Percentiles rank a stretch among this genome's conserved stretches.
phyloP scores from a whole-genome alignment of 2,113 vertebrate species.

The Mormoops blainvillei region DNA sequence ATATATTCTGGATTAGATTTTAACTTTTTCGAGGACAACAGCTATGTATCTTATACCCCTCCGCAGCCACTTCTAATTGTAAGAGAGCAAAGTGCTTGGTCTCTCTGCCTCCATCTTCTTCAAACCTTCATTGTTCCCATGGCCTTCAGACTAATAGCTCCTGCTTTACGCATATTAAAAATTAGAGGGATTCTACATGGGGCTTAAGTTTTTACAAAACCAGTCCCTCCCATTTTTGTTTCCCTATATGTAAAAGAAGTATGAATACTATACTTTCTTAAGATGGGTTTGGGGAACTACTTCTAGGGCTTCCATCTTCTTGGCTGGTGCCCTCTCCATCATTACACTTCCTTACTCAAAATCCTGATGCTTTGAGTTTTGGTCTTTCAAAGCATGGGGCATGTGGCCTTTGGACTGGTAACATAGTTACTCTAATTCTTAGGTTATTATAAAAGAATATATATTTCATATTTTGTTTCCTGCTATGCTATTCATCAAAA shows the following conservation, averaged over 20 bases:
- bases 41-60: background rate
- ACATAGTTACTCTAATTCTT: background rate
- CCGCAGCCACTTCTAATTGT: background rate
- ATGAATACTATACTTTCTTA: background rate
- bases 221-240: background rate
- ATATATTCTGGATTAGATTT: background rate
- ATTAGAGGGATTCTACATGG: background rate
- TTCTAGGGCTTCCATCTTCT: background rate
- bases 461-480: background rate
- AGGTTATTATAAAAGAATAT: background rate
- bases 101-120: background rate
- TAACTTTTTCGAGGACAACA: background rate
- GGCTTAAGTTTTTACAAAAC: background rate
- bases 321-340: background rate
- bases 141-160: background rate
- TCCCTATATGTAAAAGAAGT: background rate
- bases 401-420: background rate
- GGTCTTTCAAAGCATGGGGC: background rate
- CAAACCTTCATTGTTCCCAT: background rate
- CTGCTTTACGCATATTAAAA: background rate
- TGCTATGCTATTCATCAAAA: background rate
- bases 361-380: background rate
- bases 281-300: background rate
- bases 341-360: background rate
- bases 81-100: background rate